Evolutionary conservation across 2,113 vertebrate species (phyloP).

Genomic region (Copsychus sechellarum): DNA sequence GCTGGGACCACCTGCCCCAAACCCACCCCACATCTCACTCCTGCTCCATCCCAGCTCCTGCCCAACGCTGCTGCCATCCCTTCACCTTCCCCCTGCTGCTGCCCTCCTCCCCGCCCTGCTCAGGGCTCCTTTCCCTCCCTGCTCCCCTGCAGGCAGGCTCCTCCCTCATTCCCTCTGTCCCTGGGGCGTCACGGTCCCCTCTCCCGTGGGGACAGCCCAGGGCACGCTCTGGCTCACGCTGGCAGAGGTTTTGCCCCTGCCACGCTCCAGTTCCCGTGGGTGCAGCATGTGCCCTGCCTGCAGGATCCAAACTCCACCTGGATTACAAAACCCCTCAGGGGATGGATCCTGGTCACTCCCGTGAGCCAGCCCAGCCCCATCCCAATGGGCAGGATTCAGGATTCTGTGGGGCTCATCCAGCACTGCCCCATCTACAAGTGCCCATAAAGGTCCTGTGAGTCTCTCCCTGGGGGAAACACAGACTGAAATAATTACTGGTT

Average conservation of each 20-base stretch:
- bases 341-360: neutral
- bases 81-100: rapidly evolving
- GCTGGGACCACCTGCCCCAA: neutral
- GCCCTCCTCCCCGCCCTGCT: neutral
- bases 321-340: neutral
- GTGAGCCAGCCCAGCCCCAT: rapidly evolving
- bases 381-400: rapidly evolving
- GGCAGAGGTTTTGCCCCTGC: neutral
- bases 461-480: neutral
- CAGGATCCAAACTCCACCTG: neutral
- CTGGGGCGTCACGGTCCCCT: neutral
- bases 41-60: neutral
- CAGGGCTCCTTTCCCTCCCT: neutral
- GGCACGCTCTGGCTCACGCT: neutral
- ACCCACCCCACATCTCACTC: neutral
- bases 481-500: neutral
- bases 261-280: neutral
- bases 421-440: neutral
- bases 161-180: neutral
- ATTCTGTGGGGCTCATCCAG: neutral
- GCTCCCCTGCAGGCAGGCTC: neutral
- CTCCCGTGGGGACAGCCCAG: neutral
- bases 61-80: neutral
- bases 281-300: neutral
- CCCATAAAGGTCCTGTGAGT: neutral